Percentiles rank a stretch among this genome's conserved stretches.
Evolutionary conservation across 2,113 vertebrate genomes (phyloP).

Genomic region (Antechinus flavipes): DNA sequence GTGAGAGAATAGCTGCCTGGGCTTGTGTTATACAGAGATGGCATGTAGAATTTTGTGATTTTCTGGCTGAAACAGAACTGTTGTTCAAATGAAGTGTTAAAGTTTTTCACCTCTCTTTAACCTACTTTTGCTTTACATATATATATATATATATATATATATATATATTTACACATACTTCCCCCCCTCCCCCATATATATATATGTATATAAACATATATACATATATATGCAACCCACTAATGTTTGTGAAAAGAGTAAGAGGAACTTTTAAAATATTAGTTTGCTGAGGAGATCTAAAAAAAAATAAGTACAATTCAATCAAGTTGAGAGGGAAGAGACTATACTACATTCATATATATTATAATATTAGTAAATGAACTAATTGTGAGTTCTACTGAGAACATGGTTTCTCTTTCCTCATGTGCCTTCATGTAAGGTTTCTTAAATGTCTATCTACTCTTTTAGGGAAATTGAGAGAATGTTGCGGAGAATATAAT

Average conservation of each 20-base stretch:
- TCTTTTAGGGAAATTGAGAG: neutral
- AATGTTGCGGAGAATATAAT: neutral
- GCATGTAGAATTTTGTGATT: too few species aligned
- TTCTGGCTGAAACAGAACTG: too few species aligned
- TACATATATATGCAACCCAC: neutral
- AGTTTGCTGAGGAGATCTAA: neutral
- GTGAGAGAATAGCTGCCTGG: too few species aligned
- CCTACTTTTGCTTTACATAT: too few species aligned
- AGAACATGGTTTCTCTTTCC: neutral
- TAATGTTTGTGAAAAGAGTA: neutral
- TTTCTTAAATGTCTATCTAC: neutral
- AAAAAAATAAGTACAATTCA: slow-evolving; percentile 34
- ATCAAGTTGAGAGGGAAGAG: neutral
- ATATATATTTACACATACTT: too few species aligned
- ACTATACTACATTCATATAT: neutral
- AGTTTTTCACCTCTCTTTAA: too few species aligned
- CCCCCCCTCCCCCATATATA: too few species aligned
- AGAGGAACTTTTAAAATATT: slow-evolving; percentile 30
- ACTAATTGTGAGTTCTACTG: neutral
- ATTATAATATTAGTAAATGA: neutral
- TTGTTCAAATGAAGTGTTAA: too few species aligned
- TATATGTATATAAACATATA: too few species aligned
- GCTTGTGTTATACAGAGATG: too few species aligned
- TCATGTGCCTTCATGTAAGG: neutral
- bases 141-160: too few species aligned